A percentile compares a stretch with the other conserved stretches of the same genome.
phyloP scores from a whole-genome alignment of 2,797 vertebrate genomes.

The Gastrophryne carolinensis region DNA sequence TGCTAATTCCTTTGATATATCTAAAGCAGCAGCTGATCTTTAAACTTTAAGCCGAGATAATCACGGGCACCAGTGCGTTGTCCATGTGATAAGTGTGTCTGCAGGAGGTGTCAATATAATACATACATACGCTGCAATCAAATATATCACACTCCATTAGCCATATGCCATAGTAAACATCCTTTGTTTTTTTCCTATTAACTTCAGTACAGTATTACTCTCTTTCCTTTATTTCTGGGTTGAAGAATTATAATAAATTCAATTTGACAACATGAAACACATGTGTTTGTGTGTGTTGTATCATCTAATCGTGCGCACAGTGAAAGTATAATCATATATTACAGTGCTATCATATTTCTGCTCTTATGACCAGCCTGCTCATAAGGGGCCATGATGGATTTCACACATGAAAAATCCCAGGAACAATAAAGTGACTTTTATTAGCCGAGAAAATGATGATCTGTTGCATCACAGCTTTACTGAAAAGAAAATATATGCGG shows the following conservation, averaged over 20 bases:
- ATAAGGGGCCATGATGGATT: conserved; percentile 62
- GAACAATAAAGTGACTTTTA: conserved; percentile 63
- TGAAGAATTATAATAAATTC: too few relatives aligned
- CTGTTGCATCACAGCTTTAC: conserved; percentile 13
- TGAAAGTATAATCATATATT: conserved; percentile 60
- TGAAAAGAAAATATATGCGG: conserved; percentile 10
- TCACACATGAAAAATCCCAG: conserved; percentile 63
- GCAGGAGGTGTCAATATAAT: not conserved
- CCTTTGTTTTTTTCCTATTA: too few relatives aligned
- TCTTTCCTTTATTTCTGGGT: too few relatives aligned
- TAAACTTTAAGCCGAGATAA: not conserved
- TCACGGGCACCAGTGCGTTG: not conserved
- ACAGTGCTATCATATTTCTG: conserved; percentile 59
- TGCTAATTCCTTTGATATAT: conserved; percentile 7
- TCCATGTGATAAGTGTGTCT: not conserved
- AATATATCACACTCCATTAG: not conserved
- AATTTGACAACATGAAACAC: conserved; percentile 55
- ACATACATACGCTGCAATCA: not conserved
- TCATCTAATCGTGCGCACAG: conserved; percentile 59
- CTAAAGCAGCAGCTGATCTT: not conserved
- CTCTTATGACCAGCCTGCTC: conserved; percentile 59
- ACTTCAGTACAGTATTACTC: too few relatives aligned
- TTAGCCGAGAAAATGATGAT: conserved; percentile 46
- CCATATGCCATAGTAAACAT: not conserved
- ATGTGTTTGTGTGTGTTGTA: conserved; percentile 59